Percentiles rank a stretch among this genome's conserved stretches.
Conservation (phyloP, 2,888 invertebrate species). For the Danaus chrysippus region DNA sequence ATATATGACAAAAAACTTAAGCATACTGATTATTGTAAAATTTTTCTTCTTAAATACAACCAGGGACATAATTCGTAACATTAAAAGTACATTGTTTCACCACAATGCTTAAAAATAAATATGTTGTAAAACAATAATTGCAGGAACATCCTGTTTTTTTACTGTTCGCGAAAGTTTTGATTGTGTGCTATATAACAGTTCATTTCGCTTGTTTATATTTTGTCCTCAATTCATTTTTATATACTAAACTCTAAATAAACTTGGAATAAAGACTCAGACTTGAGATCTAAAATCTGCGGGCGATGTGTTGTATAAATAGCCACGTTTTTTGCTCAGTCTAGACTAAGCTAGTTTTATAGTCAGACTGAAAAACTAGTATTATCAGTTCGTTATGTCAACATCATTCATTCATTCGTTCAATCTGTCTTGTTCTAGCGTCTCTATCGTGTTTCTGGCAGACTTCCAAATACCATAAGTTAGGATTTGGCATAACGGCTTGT, state of each 20-base stretch:
- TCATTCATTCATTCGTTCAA: constrained; percentile 26
- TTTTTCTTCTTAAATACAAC: neutral
- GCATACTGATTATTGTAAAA: no score
- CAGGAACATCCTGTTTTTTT: constrained; percentile 16
- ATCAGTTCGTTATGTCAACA: constrained; percentile 30
- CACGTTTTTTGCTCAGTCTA: no score
- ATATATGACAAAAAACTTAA: no score
- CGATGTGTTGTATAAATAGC: no score
- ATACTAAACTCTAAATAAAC: neutral
- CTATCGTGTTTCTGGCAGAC: constrained; percentile 24
- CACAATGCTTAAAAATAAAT: constrained; percentile 15
- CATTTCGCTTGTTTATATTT: neutral
- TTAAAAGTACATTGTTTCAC: constrained; percentile 11
- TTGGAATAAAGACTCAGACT: neutral
- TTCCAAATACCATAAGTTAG: constrained; percentile 21
- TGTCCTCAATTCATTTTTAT: neutral
- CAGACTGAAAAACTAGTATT: constrained; percentile 24
- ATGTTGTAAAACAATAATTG: constrained; percentile 16
- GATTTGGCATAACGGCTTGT: constrained; percentile 8
- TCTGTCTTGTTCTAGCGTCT: constrained; percentile 30
- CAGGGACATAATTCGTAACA: constrained; percentile 6
- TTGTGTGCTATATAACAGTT: neutral
- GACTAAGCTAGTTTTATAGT: neutral
- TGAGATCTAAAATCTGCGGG: neutral
- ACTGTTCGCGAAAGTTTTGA: neutral